Conservation (phyloP, 2,113 vertebrate species). For the Gulo gulo region DNA sequence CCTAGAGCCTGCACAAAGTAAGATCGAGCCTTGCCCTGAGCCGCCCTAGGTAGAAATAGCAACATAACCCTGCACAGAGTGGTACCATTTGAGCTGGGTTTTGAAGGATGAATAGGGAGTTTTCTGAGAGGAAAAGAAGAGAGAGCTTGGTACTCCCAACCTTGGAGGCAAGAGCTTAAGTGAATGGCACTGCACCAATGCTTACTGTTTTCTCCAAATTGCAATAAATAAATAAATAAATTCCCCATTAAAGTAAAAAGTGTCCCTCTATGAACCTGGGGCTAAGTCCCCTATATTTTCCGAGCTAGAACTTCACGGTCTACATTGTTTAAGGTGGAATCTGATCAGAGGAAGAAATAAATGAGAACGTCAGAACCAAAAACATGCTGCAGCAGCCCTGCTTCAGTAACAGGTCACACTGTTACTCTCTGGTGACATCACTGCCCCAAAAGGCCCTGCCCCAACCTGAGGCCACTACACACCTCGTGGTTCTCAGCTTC, state of each 20-base stretch:
- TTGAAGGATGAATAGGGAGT: neutral
- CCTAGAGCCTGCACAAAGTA: neutral
- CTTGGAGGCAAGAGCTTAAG: neutral
- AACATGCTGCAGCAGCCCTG: neutral
- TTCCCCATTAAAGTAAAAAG: neutral
- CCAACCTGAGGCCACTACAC: fast-evolving
- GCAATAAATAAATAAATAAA: neutral
- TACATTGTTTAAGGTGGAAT: neutral
- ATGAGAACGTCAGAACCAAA: neutral
- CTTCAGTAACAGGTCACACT: too few relatives aligned
- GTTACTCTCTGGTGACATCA: neutral
- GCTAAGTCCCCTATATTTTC: neutral
- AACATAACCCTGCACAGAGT: neutral
- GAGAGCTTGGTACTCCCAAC: neutral
- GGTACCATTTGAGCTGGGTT: neutral
- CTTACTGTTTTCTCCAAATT: neutral
- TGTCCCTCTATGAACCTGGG: neutral
- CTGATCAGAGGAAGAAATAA: neutral
- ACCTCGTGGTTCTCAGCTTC: fast-evolving
- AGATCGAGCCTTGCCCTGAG: neutral
- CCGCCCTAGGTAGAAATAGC: neutral
- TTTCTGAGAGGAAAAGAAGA: neutral
- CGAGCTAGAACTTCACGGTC: neutral
- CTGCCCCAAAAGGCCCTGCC: neutral
- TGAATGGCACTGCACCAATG: neutral